Percentiles rank a stretch among this genome's conserved stretches.
Conservation (phyloP, 2,888 invertebrate species). For the Gandaritis pyraliata region DNA sequence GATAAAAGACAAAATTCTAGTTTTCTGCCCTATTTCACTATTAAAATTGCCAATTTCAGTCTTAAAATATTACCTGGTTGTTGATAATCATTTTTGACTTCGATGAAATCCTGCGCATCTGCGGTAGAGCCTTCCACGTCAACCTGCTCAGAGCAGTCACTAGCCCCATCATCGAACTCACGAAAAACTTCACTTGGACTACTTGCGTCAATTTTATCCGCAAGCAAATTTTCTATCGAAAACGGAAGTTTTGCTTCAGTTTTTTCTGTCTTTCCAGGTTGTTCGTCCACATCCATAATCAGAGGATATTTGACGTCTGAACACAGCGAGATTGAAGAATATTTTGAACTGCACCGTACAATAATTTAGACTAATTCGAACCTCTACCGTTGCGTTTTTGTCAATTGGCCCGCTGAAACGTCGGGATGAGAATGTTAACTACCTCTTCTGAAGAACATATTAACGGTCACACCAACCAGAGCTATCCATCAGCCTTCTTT, state of each 20-base stretch:
- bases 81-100: conserved; percentile 65
- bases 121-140: conserved; percentile 71
- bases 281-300: conserved; percentile 58
- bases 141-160: conserved; percentile 68
- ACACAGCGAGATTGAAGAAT: not conserved
- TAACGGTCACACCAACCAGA: conserved; percentile 42
- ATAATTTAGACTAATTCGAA: conserved; percentile 76
- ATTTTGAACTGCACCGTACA: conserved; percentile 49
- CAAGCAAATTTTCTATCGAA: conserved; percentile 74
- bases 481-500: conserved; percentile 43
- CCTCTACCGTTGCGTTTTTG: conserved; percentile 77
- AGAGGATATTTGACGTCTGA: conserved; percentile 13
- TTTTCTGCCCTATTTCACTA: no score
- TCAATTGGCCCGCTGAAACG: conserved; percentile 77
- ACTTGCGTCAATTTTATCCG: conserved; percentile 63
- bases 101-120: conserved; percentile 65
- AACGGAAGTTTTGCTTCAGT: conserved; percentile 67
- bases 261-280: conserved; percentile 56
- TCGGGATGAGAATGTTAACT: conserved; percentile 74
- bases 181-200: conserved; percentile 50
- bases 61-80: conserved; percentile 59
- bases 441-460: conserved; percentile 73
- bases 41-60: not conserved
- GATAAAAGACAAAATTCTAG: no score
- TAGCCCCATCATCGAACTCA: conserved; percentile 62